phyloP scores from a whole-genome alignment of 2,888 invertebrate genomes.

The Carabus problematicus region DNA sequence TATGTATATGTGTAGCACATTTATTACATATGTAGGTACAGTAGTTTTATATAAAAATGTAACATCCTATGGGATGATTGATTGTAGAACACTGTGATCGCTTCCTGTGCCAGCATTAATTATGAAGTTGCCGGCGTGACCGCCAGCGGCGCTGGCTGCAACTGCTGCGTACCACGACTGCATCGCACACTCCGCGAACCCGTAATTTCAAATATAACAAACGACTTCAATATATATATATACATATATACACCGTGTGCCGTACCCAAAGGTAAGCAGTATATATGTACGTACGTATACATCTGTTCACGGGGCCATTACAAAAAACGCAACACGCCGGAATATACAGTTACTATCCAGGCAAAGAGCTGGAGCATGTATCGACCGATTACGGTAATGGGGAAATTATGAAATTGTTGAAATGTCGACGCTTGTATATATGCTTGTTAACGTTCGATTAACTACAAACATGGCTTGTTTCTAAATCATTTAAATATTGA shows the following conservation, averaged over 20 bases:
- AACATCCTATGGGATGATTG: slow-evolving; percentile 23
- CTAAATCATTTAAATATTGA: no score
- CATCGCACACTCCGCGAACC: not conserved
- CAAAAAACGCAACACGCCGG: slow-evolving; percentile 11
- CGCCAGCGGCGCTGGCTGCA: not conserved
- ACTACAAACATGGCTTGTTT: not conserved
- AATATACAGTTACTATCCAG: slow-evolving; percentile 4
- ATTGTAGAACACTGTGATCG: slow-evolving; percentile 19
- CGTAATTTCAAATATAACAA: not conserved
- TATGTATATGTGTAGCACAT: not conserved
- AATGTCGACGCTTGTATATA: slow-evolving; percentile 20
- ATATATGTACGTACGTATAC: not conserved
- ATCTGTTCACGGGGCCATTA: slow-evolving; percentile 21
- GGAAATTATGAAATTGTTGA: slow-evolving; percentile 37
- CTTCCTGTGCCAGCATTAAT: slow-evolving; percentile 32
- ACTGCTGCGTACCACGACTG: not conserved
- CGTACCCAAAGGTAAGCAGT: not conserved
- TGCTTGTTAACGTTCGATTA: slow-evolving; percentile 18
- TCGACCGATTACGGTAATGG: slow-evolving; percentile 16
- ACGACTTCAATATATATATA: no score
- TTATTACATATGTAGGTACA: not conserved
- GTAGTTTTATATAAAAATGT: slow-evolving; percentile 3
- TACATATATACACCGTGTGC: not conserved
- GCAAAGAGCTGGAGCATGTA: slow-evolving; percentile 7
- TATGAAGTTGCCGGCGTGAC: slow-evolving; percentile 16